Conservation (phyloP, 2,113 vertebrate species). For the Ancistrus triradiatus region DNA sequence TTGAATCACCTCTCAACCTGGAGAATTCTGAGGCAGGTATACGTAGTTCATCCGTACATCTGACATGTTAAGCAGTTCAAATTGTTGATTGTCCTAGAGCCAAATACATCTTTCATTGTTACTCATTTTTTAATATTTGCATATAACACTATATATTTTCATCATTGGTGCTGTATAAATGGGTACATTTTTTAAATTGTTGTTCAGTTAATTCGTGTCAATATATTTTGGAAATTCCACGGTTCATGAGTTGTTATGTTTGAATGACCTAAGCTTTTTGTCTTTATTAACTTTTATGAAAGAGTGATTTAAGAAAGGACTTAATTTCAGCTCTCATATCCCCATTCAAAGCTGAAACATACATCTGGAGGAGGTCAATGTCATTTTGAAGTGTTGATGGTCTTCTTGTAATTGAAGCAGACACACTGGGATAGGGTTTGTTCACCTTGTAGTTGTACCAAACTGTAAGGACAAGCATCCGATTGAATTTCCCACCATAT, state of each 20-base stretch:
- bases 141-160: conserved; percentile 27
- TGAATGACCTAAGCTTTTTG: not conserved
- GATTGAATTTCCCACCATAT: too few species aligned
- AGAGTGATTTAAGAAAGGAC: too few species aligned
- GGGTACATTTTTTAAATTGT: conserved; percentile 15
- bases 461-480: too few species aligned
- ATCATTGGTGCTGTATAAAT: conserved; percentile 21
- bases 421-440: not conserved
- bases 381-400: conserved; percentile 13
- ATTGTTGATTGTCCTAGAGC: conserved; percentile 1
- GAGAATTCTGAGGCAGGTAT: not conserved
- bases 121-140: conserved; percentile 45
- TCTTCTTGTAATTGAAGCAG: conserved; percentile 11
- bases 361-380: not conserved
- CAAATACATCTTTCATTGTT: conserved; percentile 18
- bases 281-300: conserved; percentile 20
- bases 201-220: conserved; percentile 20
- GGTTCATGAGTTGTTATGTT: conserved; percentile 10
- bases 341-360: not conserved
- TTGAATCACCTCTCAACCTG: conserved; percentile 32
- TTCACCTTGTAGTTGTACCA: too few species aligned
- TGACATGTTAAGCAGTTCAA: conserved; percentile 3
- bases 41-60: too few species aligned
- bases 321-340: too few species aligned
- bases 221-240: conserved; percentile 28